Percentiles rank a stretch among this genome's conserved stretches.
Evolutionary conservation across 2,797 vertebrate species (phyloP).

Genomic region (Karalla daura): DNA sequence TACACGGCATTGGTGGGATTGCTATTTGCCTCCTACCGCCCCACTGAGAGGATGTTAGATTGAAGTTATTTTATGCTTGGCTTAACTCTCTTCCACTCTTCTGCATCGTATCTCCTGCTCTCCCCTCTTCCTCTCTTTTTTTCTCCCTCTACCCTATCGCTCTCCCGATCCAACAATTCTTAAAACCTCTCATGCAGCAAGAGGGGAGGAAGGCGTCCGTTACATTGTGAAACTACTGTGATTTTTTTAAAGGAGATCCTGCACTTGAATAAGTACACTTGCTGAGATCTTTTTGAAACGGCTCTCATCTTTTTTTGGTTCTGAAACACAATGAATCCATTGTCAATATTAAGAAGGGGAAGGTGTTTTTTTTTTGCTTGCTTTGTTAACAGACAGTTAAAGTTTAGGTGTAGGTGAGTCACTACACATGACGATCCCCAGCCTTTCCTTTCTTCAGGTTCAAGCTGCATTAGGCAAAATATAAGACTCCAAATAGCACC

Average conservation of each 20-base stretch:
- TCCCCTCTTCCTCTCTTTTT: slow-evolving; percentile 69
- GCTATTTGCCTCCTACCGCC: slow-evolving; percentile 82
- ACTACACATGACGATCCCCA: background rate
- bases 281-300: slow-evolving; percentile 61
- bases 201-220: slow-evolving; percentile 74
- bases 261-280: slow-evolving; percentile 71
- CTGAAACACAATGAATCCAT: slow-evolving; percentile 40
- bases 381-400: slow-evolving; percentile 39
- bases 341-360: slow-evolving; percentile 39
- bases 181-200: slow-evolving; percentile 83
- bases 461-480: too few relatives aligned
- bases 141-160: slow-evolving; percentile 44
- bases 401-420: slow-evolving; percentile 6
- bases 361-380: slow-evolving; percentile 24
- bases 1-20: slow-evolving; percentile 78
- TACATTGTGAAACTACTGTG: slow-evolving; percentile 71
- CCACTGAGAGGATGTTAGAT: slow-evolving; percentile 82
- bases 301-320: slow-evolving; percentile 44
- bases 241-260: slow-evolving; percentile 71
- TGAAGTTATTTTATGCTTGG: slow-evolving; percentile 87
- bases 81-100: slow-evolving; percentile 83
- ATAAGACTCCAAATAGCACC: too few relatives aligned
- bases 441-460: too few relatives aligned
- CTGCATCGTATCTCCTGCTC: slow-evolving; percentile 83
- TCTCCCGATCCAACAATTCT: slow-evolving; percentile 68